phyloP scores from a whole-genome alignment of 2,113 vertebrate genomes.

The Benthochromis sp. region DNA sequence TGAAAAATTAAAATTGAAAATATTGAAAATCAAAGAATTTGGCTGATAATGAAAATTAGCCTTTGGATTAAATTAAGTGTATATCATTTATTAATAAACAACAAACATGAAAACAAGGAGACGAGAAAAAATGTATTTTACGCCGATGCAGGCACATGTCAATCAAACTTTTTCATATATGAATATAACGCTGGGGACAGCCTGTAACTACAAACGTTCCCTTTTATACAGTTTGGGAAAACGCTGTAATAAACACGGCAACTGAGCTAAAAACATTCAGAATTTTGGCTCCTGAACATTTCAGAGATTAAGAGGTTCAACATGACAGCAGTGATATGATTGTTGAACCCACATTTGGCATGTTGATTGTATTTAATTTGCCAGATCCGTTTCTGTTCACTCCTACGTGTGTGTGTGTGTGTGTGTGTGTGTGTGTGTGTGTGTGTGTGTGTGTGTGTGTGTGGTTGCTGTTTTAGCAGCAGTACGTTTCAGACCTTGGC shows the following conservation, averaged over 20 bases:
- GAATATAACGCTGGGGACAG: background rate
- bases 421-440: too few relatives aligned
- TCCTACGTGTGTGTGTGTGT: background rate
- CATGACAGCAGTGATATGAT: background rate
- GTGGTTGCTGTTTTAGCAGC: background rate
- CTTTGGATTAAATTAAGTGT: background rate
- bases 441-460: background rate
- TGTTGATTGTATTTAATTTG: background rate
- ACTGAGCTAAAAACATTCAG: background rate
- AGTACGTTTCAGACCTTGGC: background rate
- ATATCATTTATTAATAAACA: background rate
- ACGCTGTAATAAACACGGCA: background rate
- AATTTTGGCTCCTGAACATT: background rate
- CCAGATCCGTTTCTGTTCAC: background rate
- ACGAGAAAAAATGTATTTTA: accelerated
- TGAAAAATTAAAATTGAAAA: background rate
- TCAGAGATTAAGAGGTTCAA: background rate
- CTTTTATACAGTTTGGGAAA: background rate
- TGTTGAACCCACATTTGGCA: background rate
- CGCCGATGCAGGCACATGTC: background rate
- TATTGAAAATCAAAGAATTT: background rate
- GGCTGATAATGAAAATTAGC: background rate
- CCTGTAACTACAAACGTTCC: background rate
- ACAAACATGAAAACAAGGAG: background rate
- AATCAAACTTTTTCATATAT: accelerated